phyloP scores from a whole-genome alignment of 2,797 vertebrate species.

The Spheniscus humboldti region DNA sequence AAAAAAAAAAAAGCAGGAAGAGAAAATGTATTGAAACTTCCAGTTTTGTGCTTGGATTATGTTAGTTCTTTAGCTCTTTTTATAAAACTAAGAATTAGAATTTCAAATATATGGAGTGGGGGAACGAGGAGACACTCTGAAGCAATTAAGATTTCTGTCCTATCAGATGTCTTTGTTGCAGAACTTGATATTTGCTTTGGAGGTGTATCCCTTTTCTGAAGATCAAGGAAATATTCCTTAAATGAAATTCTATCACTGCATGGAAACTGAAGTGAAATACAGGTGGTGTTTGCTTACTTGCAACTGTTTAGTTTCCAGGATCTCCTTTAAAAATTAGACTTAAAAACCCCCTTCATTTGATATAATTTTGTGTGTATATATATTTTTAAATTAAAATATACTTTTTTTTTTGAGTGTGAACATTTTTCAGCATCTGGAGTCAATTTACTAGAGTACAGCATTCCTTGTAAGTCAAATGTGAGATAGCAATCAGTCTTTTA shows the following conservation, averaged over 20 bases:
- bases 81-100: background rate
- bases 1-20: background rate
- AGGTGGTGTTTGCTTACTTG: background rate
- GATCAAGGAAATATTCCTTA: background rate
- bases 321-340: background rate
- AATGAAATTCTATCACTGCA: background rate
- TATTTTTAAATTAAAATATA: background rate
- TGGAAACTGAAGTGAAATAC: background rate
- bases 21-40: background rate
- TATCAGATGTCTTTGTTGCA: background rate
- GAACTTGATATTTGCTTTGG: background rate
- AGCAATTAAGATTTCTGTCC: background rate
- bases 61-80: background rate
- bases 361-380: background rate
- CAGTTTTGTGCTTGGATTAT: background rate
- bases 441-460: conserved; percentile 16
- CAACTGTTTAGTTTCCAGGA: background rate
- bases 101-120: background rate
- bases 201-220: background rate
- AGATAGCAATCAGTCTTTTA: conserved; percentile 48
- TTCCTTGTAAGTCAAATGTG: conserved; percentile 45
- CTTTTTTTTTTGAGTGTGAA: background rate
- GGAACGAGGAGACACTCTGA: background rate
- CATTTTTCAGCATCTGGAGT: conserved; percentile 38
- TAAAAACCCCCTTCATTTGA: background rate